Evolutionary conservation across 1,140 invertebrate genomes (phyloP).

Genomic region (Diploscapter pachys): DNA sequence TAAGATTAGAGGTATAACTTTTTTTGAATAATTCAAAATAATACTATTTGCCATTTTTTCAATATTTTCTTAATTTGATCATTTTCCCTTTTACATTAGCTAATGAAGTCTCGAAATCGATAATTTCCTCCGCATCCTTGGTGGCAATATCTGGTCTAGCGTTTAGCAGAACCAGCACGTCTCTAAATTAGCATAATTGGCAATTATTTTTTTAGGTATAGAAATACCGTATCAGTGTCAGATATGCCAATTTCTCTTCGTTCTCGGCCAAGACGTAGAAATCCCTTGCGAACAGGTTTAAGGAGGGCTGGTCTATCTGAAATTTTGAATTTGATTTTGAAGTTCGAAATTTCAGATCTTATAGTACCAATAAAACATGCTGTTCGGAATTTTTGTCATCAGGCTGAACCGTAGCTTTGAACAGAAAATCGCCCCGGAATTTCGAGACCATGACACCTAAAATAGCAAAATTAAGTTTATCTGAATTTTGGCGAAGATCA

Average conservation of each 20-base stretch:
- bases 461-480: background rate
- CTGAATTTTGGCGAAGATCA: too few species aligned
- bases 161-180: conserved; percentile 66
- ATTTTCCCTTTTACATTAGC: conserved; percentile 66
- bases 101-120: conserved; percentile 76
- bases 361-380: conserved; percentile 48
- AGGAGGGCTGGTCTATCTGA: conserved; percentile 55
- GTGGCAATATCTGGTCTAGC: conserved; percentile 66
- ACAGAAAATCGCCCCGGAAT: conserved; percentile 53
- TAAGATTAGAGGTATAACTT: too few species aligned
- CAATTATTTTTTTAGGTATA: background rate
- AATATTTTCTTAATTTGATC: conserved; percentile 16
- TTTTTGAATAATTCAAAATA: too few species aligned
- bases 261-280: conserved; percentile 57
- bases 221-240: conserved; percentile 39
- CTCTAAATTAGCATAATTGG: conserved; percentile 28
- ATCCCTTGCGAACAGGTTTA: conserved; percentile 56
- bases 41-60: background rate
- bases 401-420: conserved; percentile 57
- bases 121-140: conserved; percentile 70
- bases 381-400: conserved; percentile 58
- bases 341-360: background rate
- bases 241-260: conserved; percentile 54
- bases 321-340: conserved; percentile 13
- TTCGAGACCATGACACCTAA: conserved; percentile 48